A percentile compares a stretch with the other conserved stretches of the same genome.
Evolutionary conservation across 2,888 invertebrate species (phyloP).

Genomic region (Strigamia maritima): DNA sequence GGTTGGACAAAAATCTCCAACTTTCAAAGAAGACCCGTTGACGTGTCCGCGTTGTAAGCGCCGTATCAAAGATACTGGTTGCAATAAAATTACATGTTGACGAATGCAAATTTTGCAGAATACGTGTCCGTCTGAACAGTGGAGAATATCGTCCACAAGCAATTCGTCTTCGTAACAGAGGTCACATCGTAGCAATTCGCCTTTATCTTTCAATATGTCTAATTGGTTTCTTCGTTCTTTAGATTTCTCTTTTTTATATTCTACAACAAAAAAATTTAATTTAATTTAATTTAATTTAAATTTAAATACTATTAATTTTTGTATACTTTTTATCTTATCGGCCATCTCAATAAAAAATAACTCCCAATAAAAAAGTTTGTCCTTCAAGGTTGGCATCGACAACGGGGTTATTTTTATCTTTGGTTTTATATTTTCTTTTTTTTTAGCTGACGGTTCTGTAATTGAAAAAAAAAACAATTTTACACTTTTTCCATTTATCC

Average conservation of each 20-base stretch:
- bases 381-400: neutral
- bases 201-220: neutral
- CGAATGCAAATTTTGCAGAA: too few relatives aligned
- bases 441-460: neutral
- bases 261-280: too few relatives aligned
- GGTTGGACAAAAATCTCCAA: slow-evolving; percentile 54
- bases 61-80: too few relatives aligned
- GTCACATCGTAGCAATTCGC: slow-evolving; percentile 54
- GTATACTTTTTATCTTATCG: neutral
- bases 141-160: slow-evolving; percentile 52
- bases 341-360: neutral
- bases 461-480: too few relatives aligned
- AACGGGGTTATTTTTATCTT: neutral
- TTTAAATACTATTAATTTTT: too few relatives aligned
- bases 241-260: too few relatives aligned
- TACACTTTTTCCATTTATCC: too few relatives aligned
- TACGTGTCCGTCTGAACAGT: slow-evolving; percentile 54
- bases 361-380: neutral
- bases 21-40: too few relatives aligned
- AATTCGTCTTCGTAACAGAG: slow-evolving; percentile 61
- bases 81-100: too few relatives aligned
- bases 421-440: neutral
- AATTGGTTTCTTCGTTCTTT: neutral
- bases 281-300: too few relatives aligned
- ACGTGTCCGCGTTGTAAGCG: too few relatives aligned